phyloP scores from a whole-genome alignment of 2,797 vertebrate species.

The Coracias cyanogaster region DNA sequence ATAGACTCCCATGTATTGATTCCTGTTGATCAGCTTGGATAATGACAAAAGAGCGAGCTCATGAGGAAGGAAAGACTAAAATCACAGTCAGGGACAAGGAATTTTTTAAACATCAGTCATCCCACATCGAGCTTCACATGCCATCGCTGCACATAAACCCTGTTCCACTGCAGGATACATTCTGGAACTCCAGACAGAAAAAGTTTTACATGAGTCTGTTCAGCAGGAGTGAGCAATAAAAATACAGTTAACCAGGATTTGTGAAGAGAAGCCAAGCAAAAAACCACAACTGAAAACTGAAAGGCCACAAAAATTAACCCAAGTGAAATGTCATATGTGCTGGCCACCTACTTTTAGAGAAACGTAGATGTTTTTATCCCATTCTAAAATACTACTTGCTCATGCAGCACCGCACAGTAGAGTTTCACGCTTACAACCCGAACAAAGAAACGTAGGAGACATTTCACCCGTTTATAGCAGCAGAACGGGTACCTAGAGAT shows the following conservation, averaged over 20 bases:
- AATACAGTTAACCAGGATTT: constrained; percentile 31
- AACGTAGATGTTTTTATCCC: background rate
- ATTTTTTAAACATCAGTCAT: background rate
- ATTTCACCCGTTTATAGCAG: background rate
- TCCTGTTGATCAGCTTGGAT: background rate
- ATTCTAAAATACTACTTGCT: background rate
- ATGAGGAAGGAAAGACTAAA: background rate
- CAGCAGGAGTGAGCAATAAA: constrained; percentile 35
- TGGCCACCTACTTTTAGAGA: constrained; percentile 13
- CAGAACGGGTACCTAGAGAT: background rate
- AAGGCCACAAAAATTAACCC: constrained; percentile 59
- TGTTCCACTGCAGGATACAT: background rate
- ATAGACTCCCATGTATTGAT: background rate
- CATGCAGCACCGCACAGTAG: background rate
- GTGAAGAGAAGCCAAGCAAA: constrained; percentile 60
- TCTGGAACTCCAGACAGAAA: background rate
- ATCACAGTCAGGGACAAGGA: background rate
- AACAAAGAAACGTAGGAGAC: background rate
- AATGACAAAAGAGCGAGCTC: background rate
- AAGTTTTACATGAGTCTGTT: background rate
- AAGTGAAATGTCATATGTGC: constrained; percentile 31
- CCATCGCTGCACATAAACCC: background rate
- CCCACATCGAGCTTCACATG: background rate
- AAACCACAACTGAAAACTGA: constrained; percentile 63
- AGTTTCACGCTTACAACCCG: background rate